Percentiles rank a stretch among this genome's conserved stretches.
Conservation (phyloP, 2,888 invertebrate genomes). For the Mantis religiosa region DNA sequence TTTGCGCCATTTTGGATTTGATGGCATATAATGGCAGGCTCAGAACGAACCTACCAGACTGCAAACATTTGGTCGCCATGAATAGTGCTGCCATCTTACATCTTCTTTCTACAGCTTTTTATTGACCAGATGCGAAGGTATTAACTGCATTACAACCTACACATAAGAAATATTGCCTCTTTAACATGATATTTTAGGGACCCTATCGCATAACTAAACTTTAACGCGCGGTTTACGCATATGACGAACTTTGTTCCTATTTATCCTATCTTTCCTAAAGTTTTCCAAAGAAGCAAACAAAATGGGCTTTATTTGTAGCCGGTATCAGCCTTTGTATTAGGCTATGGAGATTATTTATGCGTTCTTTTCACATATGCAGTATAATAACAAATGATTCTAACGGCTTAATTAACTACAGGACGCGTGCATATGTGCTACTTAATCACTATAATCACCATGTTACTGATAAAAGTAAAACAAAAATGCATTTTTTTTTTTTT, state of each 20-base stretch:
- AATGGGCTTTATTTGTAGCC: background rate
- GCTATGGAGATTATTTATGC: background rate
- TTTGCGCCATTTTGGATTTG: constrained; percentile 25
- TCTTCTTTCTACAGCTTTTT: background rate
- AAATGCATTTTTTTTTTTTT: no score
- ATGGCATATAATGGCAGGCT: constrained; percentile 18
- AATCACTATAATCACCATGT: no score
- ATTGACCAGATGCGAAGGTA: background rate
- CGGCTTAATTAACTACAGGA: no score
- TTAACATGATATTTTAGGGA: background rate
- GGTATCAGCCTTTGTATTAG: background rate
- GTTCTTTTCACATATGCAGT: background rate
- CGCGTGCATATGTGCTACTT: no score
- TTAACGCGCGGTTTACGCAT: background rate
- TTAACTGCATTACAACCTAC: background rate
- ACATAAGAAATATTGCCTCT: background rate
- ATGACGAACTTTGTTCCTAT: no score
- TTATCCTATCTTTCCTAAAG: no score
- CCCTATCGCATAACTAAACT: background rate
- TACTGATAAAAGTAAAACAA: no score
- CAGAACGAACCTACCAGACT: constrained; percentile 8
- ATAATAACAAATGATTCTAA: no score
- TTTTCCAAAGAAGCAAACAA: background rate
- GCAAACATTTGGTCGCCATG: background rate
- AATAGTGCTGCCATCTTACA: constrained; percentile 18